Percentiles rank a stretch among this genome's conserved stretches.
Evolutionary conservation across 2,113 vertebrate species (phyloP).

Genomic region (Myxocyprinus asiaticus): DNA sequence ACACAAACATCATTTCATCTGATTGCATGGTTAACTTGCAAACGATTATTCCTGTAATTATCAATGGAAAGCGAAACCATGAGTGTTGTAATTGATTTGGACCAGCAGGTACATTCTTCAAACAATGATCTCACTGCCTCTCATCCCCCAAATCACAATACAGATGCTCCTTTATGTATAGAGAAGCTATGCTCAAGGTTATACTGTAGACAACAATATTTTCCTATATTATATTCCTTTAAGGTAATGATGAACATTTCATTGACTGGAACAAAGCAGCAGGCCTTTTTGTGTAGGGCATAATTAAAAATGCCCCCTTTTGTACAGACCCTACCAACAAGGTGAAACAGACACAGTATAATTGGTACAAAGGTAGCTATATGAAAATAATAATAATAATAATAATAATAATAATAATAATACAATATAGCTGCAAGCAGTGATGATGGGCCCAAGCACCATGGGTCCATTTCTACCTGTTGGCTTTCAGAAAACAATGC

Average conservation of each 20-base stretch:
- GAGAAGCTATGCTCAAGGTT: constrained; percentile 12
- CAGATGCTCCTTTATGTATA: background rate
- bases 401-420: no score
- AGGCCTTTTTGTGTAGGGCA: background rate
- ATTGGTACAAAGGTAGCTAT: background rate
- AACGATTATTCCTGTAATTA: constrained; percentile 31
- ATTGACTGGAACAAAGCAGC: background rate
- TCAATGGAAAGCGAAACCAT: constrained; percentile 14
- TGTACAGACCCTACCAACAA: background rate
- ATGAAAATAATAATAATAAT: no score
- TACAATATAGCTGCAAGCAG: no score
- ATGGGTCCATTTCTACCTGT: no score
- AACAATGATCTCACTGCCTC: constrained; percentile 31
- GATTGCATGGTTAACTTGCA: constrained; percentile 12
- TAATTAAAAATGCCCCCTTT: background rate
- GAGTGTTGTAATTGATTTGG: constrained; percentile 42
- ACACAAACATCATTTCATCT: constrained; percentile 2
- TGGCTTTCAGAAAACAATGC: no score
- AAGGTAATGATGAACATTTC: constrained; percentile 27
- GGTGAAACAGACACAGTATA: background rate
- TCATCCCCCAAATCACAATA: background rate
- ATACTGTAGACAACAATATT: constrained; percentile 8
- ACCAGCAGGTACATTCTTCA: constrained; percentile 35
- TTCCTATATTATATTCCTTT: constrained; percentile 5
- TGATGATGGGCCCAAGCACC: no score